Conservation (phyloP, 92 coral and sea anemone genomes). For the Porites rus region DNA sequence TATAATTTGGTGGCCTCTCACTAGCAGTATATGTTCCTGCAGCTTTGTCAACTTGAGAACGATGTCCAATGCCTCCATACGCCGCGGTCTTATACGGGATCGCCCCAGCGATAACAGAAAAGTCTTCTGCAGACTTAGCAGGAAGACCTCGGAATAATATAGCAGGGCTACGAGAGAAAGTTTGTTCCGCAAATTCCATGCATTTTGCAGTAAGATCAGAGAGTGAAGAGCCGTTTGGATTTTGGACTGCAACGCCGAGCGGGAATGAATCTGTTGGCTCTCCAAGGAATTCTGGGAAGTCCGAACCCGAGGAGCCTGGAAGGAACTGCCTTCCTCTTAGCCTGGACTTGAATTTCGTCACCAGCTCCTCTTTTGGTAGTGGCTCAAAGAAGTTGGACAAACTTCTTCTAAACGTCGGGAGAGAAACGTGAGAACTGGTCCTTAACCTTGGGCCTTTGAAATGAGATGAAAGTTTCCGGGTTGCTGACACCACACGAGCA, state of each 20-base stretch:
- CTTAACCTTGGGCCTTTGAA: background rate
- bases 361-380: slow-evolving; percentile 52
- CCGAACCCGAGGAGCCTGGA: slow-evolving; percentile 51
- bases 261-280: slow-evolving; percentile 60
- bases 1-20: slow-evolving; percentile 46
- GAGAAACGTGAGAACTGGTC: background rate
- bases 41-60: slow-evolving; percentile 30
- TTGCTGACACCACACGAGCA: background rate
- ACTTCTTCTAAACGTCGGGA: background rate
- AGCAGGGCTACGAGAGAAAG: slow-evolving; percentile 37
- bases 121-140: slow-evolving; percentile 29
- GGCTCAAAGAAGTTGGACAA: background rate
- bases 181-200: slow-evolving; percentile 36
- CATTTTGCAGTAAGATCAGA: background rate
- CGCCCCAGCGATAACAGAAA: slow-evolving; percentile 28
- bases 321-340: slow-evolving; percentile 49
- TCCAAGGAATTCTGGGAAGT: slow-evolving; percentile 60
- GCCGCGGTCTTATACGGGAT: slow-evolving; percentile 33
- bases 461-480: background rate
- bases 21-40: slow-evolving; percentile 31
- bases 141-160: slow-evolving; percentile 70
- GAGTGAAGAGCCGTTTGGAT: slow-evolving; percentile 6
- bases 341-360: slow-evolving; percentile 44
- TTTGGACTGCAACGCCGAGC: slow-evolving; percentile 1
- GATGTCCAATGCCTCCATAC: slow-evolving; percentile 48